Base-by-base conservation (phyloP, 1,140 invertebrate species). In the Formica selysi region DNA sequence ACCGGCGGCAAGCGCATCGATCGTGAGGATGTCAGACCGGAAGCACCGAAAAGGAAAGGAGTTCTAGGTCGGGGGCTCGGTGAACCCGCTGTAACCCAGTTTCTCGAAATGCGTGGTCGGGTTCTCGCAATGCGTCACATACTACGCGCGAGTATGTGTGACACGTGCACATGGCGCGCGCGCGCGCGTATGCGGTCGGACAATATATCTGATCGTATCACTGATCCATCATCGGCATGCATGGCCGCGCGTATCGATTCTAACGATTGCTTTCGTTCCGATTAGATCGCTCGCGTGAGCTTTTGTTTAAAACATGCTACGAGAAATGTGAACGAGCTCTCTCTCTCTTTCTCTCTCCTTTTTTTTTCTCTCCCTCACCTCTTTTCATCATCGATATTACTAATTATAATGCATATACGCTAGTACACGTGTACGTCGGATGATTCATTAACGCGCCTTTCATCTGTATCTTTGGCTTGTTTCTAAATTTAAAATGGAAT, bases 11-110 rank as follows among this genome's bases (percentile, higher is more conserved):
- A 32, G 38, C 54, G n/a, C 36, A 81, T 86, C 54, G 65, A 86
- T 86, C 51, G 67, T 62, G 51, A 81, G 32, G 29, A 86, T 64
- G 48, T 54, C 62, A 64, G 48, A 62, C 76, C 85, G 85, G 85
- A 86, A 86, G 22, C 62, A 44, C 65, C 76, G 38, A 61, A 68
- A 86, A 71, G 85, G 76, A 86, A 86, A 70, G 38, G 54, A 81
- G 85, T 81, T 86, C 85, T 86, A 86, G 85, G 76, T 81, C 85
- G 84, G 11, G 26, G 54, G 54, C 65, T 81, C 38, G 54, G 65
- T 41, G 76, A 80, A 48, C 51, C 64, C 44, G 32, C 64, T 51
- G 22, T 81, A 86, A 86, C 85, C 85, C 51, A 86, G 76, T 86
- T 86, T 86, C 76, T 51, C 67, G 51, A 86, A 81, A 70, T 81